A percentile compares a stretch with the other conserved stretches of the same genome.
Conservation (phyloP, 2,888 invertebrate genomes). For the Salticus scenicus region DNA sequence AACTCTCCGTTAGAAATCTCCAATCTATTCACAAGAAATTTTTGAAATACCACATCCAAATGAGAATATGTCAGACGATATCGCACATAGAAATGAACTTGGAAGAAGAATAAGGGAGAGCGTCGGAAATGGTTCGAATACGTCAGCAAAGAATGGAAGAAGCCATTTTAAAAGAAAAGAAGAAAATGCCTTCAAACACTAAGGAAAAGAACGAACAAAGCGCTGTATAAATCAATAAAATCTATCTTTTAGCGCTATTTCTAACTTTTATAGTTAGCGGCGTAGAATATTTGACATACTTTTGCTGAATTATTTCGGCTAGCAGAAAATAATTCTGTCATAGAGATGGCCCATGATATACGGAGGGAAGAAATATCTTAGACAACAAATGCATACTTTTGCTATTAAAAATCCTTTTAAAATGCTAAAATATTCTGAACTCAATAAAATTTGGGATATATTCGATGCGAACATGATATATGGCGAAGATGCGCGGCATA, state of each 20-base stretch:
- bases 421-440: too few relatives aligned
- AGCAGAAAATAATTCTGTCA: constrained; percentile 45
- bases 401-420: too few relatives aligned
- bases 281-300: constrained; percentile 61
- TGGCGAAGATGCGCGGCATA: too few relatives aligned
- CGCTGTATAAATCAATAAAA: constrained; percentile 67
- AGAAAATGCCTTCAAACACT: neutral
- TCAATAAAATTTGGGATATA: too few relatives aligned
- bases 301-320: constrained; percentile 48
- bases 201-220: constrained; percentile 55
- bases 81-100: neutral
- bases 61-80: neutral
- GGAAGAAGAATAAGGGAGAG: too few relatives aligned
- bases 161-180: too few relatives aligned
- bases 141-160: too few relatives aligned
- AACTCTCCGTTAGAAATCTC: too few relatives aligned
- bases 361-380: neutral
- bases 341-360: neutral
- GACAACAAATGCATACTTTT: neutral
- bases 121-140: too few relatives aligned
- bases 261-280: constrained; percentile 53
- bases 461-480: too few relatives aligned
- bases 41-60: neutral
- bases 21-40: neutral
- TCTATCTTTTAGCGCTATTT: constrained; percentile 59